phyloP scores from a whole-genome alignment of 2,113 vertebrate species.

The Xiphias gladius region DNA sequence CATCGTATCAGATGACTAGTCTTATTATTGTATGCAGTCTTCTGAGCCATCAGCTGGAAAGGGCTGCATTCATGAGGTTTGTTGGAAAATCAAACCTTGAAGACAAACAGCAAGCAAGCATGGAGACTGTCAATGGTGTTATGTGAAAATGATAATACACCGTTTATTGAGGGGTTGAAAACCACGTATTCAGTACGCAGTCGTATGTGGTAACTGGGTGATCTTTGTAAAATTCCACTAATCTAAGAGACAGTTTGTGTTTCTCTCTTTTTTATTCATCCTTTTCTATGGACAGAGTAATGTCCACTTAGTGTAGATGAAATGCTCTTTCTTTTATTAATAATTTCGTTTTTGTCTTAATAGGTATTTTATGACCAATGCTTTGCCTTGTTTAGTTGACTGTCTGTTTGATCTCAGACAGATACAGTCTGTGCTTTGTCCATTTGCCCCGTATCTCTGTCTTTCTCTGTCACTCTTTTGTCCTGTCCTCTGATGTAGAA shows the following conservation, averaged over 20 bases:
- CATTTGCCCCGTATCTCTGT: neutral
- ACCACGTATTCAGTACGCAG: too few relatives aligned
- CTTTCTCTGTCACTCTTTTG: slow-evolving; percentile 12
- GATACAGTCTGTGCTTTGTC: neutral
- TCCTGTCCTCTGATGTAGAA: slow-evolving; percentile 28
- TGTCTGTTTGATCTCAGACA: slow-evolving; percentile 15
- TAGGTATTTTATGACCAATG: neutral
- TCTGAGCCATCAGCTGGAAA: neutral
- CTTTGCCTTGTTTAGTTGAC: neutral
- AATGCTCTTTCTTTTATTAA: neutral
- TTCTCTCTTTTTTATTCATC: neutral
- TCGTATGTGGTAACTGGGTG: neutral
- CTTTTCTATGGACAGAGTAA: too few relatives aligned
- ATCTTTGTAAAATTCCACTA: neutral
- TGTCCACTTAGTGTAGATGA: too few relatives aligned
- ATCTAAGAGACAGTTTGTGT: neutral
- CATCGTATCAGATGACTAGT: too few relatives aligned
- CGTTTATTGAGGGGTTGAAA: neutral
- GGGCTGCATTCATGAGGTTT: neutral
- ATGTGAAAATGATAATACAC: neutral
- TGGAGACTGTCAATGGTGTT: neutral
- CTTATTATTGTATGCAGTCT: too few relatives aligned
- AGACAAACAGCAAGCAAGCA: neutral
- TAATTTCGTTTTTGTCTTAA: neutral
- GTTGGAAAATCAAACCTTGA: neutral